Percentiles rank a stretch among this genome's conserved stretches.
These are phyloP conservation scores for Pseudolycoriella hygida DNA, from an alignment of 2,888 invertebrate species.

Conservation along the genomic window DNA sequence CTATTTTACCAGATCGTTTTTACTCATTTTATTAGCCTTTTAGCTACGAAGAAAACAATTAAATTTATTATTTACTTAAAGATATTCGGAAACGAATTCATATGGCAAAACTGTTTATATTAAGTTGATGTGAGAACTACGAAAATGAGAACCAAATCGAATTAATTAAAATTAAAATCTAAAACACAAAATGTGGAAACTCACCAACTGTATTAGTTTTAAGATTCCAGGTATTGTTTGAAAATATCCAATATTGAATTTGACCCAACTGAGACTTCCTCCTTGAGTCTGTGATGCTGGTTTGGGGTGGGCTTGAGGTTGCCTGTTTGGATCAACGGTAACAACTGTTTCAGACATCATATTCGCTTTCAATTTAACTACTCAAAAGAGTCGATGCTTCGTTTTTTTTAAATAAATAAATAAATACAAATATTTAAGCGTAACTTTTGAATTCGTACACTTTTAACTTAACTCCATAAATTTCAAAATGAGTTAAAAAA, in stretches of 20 bases:
- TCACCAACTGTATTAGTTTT: constrained; percentile 68
- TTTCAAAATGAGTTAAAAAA: no score
- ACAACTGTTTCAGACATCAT: constrained; percentile 77
- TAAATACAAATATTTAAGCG: no score
- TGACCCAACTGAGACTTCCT: constrained; percentile 44
- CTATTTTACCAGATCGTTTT: no score
- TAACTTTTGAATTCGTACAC: no score
- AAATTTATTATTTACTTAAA: no score
- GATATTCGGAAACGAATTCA: no score
- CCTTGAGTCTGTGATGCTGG: constrained; percentile 23
- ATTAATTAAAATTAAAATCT: neutral
- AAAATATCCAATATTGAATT: constrained; percentile 63
- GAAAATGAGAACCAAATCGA: neutral
- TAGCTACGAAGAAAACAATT: no score
- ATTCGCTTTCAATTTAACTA: constrained; percentile 4
- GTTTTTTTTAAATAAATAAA: neutral
- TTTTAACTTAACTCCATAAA: no score
- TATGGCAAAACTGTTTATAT: no score
- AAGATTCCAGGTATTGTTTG: constrained; percentile 63
- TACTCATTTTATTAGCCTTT: no score
- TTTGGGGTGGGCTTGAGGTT: constrained; percentile 5
- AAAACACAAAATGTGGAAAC: no score
- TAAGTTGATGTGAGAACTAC: no score
- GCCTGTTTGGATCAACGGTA: constrained; percentile 50
- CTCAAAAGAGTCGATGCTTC: neutral